A percentile compares a stretch with the other conserved stretches of the same genome.
Evolutionary conservation across 2,888 invertebrate genomes (phyloP).

Genomic region (Cataglyphis albicans): DNA sequence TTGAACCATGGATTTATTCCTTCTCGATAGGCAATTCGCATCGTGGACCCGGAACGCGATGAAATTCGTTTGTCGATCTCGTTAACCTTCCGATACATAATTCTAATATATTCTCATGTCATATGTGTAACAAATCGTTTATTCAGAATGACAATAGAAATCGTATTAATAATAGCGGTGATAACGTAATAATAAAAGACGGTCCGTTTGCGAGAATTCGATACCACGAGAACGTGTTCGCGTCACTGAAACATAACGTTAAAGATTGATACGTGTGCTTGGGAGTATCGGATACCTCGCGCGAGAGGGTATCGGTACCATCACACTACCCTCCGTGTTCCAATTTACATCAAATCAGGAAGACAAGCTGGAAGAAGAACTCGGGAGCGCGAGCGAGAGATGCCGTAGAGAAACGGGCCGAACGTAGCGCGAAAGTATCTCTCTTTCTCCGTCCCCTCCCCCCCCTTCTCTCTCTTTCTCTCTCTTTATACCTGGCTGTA

Average conservation of each 20-base stretch:
- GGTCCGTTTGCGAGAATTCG: neutral
- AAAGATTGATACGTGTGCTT: slow-evolving; percentile 39
- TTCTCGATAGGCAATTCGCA: slow-evolving; percentile 42
- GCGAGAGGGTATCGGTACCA: slow-evolving; percentile 44
- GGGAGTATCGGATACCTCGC: slow-evolving; percentile 37
- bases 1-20: slow-evolving; percentile 57
- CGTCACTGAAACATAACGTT: slow-evolving; percentile 29
- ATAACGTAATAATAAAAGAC: neutral
- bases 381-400: slow-evolving; percentile 66
- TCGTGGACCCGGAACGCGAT: slow-evolving; percentile 15
- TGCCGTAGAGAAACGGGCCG: slow-evolving; percentile 56
- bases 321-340: slow-evolving; percentile 75
- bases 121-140: neutral
- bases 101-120: neutral
- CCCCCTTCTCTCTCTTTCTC: neutral
- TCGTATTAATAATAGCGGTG: neutral
- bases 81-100: slow-evolving; percentile 20
- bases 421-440: slow-evolving; percentile 68
- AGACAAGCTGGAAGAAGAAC: slow-evolving; percentile 55
- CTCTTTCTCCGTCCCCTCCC: neutral
- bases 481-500: slow-evolving; percentile 73
- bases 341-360: slow-evolving; percentile 81
- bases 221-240: slow-evolving; percentile 6
- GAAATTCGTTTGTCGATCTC: slow-evolving; percentile 28
- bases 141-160: neutral